Conservation (phyloP, 23 tunicate genomes). For the Oikopleura vanhoeffeni region DNA sequence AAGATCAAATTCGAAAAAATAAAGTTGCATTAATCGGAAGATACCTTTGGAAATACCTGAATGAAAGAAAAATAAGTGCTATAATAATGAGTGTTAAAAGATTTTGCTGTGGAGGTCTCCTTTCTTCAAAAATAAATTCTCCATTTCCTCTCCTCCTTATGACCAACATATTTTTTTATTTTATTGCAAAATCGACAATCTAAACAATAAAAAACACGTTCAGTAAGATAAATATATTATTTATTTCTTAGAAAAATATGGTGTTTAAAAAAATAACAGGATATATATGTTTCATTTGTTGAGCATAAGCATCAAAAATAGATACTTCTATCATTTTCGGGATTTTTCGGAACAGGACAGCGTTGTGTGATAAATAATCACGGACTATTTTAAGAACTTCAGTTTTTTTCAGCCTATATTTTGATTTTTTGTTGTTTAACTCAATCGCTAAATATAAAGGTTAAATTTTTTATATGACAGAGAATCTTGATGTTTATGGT, state of each 20-base stretch:
- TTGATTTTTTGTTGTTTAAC: not conserved
- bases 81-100: not conserved
- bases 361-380: not conserved
- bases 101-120: constrained; percentile 13
- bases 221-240: too few species aligned
- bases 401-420: not conserved
- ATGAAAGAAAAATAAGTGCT: not conserved
- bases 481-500: not conserved
- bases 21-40: too few species aligned
- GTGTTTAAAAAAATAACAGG: too few species aligned
- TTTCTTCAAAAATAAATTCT: constrained; percentile 1
- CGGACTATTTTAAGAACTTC: not conserved
- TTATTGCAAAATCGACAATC: too few species aligned
- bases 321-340: not conserved
- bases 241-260: too few species aligned
- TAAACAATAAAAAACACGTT: too few species aligned
- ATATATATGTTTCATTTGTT: too few species aligned
- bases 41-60: too few species aligned
- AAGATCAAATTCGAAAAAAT: too few species aligned
- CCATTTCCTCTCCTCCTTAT: constrained; percentile 3
- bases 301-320: not conserved
- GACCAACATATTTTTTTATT: constrained; percentile 12
- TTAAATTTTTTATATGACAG: too few species aligned
- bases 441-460: not conserved
- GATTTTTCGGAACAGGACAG: not conserved